A percentile compares a stretch with the other conserved stretches of the same genome.
Evolutionary conservation across 2,888 invertebrate genomes (phyloP).

Genomic region (Meloe dianella): DNA sequence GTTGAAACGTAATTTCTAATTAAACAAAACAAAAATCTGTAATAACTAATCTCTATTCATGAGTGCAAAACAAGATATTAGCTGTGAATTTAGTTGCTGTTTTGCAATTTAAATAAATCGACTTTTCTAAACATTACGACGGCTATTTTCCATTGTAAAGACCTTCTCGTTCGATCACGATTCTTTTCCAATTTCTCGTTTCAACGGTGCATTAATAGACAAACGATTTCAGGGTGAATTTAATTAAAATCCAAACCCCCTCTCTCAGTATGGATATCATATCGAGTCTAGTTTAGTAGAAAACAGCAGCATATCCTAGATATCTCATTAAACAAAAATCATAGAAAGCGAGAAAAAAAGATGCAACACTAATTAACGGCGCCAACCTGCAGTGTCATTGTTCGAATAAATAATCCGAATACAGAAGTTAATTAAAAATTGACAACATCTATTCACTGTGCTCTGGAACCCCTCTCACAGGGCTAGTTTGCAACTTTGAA

Average conservation of each 20-base stretch:
- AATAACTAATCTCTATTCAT: constrained; percentile 49
- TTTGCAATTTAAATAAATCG: constrained; percentile 51
- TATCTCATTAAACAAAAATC: neutral
- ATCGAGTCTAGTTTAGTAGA: neutral
- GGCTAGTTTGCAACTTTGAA: neutral
- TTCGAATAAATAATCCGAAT: neutral
- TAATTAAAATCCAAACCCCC: constrained; percentile 28
- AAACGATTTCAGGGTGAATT: constrained; percentile 36
- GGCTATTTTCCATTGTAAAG: constrained; percentile 18
- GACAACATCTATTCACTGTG: neutral
- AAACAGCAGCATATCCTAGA: neutral
- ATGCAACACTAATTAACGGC: constrained; percentile 5
- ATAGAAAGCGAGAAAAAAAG: neutral
- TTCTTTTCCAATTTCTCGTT: constrained; percentile 21
- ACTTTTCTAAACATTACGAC: constrained; percentile 21
- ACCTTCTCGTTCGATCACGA: constrained; percentile 36
- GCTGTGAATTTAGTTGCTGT: constrained; percentile 38
- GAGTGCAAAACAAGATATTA: constrained; percentile 52
- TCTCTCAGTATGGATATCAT: neutral
- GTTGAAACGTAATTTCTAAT: neutral
- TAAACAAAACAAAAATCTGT: neutral
- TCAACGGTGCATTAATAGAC: constrained; percentile 38
- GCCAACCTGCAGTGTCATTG: neutral
- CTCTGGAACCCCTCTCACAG: too few species aligned
- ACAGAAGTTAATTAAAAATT: constrained; percentile 20